Base-by-base conservation (phyloP, 2,113 vertebrate genomes). In the Sylvilagus bachmani region DNA sequence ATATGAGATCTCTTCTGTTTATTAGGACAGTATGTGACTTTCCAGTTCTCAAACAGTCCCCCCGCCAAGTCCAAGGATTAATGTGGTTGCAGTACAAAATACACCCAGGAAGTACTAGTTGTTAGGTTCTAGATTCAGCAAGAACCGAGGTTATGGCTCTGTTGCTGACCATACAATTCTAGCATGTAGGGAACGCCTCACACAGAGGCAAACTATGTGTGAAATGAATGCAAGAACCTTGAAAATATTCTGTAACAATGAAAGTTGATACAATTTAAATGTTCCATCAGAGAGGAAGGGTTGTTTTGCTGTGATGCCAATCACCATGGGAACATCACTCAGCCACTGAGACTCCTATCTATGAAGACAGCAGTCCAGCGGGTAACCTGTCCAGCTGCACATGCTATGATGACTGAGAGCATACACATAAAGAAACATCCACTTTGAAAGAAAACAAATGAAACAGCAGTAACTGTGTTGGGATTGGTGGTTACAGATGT, bases 21-120 rank as follows among this genome's bases (percentile, higher is more conserved):
- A 80, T 73, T 10, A 66, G 6, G 88, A 36, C 0, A 66, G 31
- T 8, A 36, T 29, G 10, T 73, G 12, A 77, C 79, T 44, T 69
- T 70, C 55, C 5, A 64, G 29, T 80, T 92, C 33, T n/a, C 58
- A 44, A 44, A 6, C 44, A 44, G 44, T 44, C 44, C 44, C 44
- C 44, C 44, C 44, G 44, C 44, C 7, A 64, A 75, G 27, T 86
- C n/a, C 29, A 25, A 83, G 31, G 6, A 67, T 55, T 74, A 64
- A 69, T 22, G 36, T 55, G 55, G 61, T 67, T 85, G 84, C 94
- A 91, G 77, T 79, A n/a, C 2, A 93, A 96, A 93, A 84, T 67
- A 36, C 14, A 67, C 21, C n/a, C 12, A 80, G 16, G 70, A 94
- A 93, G 3, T 73, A 16, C 61, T 66, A 13, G 25, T 79, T 55